Evolutionary conservation across 2,797 vertebrate genomes (phyloP).

Genomic region (Champsocephalus esox): DNA sequence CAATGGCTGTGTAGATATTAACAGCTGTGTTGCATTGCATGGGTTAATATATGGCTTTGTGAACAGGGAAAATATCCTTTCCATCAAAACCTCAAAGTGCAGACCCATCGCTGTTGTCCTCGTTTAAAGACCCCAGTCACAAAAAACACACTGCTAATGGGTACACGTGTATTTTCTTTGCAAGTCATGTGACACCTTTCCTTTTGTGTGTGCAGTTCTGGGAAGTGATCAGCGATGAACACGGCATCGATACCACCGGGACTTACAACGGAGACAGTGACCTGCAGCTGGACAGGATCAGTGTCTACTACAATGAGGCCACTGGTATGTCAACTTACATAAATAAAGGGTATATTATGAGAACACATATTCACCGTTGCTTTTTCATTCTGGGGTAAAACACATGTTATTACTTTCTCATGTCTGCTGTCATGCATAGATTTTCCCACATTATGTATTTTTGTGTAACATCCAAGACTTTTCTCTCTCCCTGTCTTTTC

Average conservation of each 20-base stretch:
- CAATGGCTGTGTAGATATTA: slow-evolving; percentile 45
- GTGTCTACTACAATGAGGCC: slow-evolving; percentile 89
- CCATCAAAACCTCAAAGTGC: slow-evolving; percentile 49
- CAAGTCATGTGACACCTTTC: slow-evolving; percentile 62
- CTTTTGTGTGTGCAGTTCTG: slow-evolving; percentile 85
- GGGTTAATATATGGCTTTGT: slow-evolving; percentile 37
- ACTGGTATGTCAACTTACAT: slow-evolving; percentile 75
- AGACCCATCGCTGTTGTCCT: slow-evolving; percentile 61
- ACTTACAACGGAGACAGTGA: slow-evolving; percentile 89
- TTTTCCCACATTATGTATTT: slow-evolving; percentile 5
- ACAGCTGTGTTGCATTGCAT: slow-evolving; percentile 52
- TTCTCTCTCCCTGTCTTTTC: slow-evolving; percentile 13
- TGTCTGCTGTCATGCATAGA: background rate
- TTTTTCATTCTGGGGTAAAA: slow-evolving; percentile 1
- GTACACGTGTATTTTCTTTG: slow-evolving; percentile 32
- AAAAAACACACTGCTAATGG: slow-evolving; percentile 44
- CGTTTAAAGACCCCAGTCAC: slow-evolving; percentile 37
- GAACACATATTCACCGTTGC: background rate
- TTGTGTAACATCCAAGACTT: slow-evolving; percentile 9
- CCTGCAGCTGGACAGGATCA: slow-evolving; percentile 90
- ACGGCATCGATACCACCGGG: slow-evolving; percentile 88
- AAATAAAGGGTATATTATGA: background rate
- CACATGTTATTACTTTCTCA: slow-evolving; percentile 11
- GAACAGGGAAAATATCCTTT: slow-evolving; percentile 44
- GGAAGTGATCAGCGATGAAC: slow-evolving; percentile 90